Evolutionary conservation across 2,797 vertebrate species (phyloP), one percentile per base, ranked within the genome.

Genomic region (Schizopygopsis pylzovi): DNA sequence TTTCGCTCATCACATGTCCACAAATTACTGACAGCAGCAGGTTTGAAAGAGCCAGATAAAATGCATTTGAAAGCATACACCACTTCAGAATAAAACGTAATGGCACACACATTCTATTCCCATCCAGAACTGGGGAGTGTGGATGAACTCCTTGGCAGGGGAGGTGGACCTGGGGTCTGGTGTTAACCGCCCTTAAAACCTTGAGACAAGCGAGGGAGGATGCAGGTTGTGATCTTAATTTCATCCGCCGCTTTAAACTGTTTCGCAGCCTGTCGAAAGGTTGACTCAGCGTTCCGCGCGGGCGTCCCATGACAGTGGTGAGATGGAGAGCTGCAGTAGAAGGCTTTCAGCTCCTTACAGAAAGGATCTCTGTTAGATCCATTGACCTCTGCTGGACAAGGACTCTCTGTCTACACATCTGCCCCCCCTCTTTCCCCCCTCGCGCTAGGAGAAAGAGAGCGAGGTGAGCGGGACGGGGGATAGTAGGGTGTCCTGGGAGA

Each of bases 371-470:
- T 95, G 93, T 90, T 94, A 93, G 93, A 95, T 94, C 93, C 91
- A 92, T 93, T 95, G 93, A 95, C 94, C 92, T 94, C 93, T 91
- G 90, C 89, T 92, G 91, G 90, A 93, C 88, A 89, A 91, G 91
- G 92, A 94, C 93, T 95, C 91, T 92, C 93, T 94, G 92, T 95
- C 94, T 95, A 93, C 93, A 94, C 91, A 91, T 90, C 88, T 91
- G 93, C 91, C 88, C 78, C 81, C 67, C 79, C 45, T 68, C 56
- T n/a, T 56, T 59, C 76, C 85, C 85, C 28, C 73, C 79, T 65
- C 37, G 72, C 63, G 11, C 54, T 80, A 79, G 65, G 68, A 79
- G 86, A 88, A 73, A 43, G 72, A 68, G 80, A 65, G 81, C 41
- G 65, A 65, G 71, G 47, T 43, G 75, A 28, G 63, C 7, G 33